These are phyloP conservation scores for Blastobasis lacticolella DNA, from an alignment of 2,888 invertebrate species.

Conservation along the genomic window DNA sequence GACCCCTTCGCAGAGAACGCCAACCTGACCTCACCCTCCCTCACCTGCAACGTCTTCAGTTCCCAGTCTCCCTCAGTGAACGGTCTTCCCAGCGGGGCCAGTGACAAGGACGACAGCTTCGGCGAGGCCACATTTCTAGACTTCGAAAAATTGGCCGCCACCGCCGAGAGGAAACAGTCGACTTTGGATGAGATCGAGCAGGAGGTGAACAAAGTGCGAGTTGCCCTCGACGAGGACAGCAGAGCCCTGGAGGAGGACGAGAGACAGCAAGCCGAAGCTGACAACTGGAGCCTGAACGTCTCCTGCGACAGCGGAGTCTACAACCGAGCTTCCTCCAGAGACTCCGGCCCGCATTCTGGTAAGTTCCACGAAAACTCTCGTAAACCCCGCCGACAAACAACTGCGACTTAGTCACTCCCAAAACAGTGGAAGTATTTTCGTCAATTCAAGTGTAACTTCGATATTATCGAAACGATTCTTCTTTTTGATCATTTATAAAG, in stretches of 20 bases:
- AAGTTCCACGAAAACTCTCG: constrained; percentile 27
- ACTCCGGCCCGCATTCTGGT: constrained; percentile 71
- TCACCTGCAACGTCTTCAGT: constrained; percentile 37
- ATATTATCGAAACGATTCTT: no score
- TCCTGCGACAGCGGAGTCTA: constrained; percentile 76
- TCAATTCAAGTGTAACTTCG: no score
- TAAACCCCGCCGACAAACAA: constrained; percentile 15
- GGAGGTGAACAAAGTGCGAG: constrained; percentile 67
- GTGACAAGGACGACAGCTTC: constrained; percentile 54
- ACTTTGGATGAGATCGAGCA: constrained; percentile 66
- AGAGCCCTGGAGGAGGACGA: constrained; percentile 67
- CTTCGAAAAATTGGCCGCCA: constrained; percentile 51
- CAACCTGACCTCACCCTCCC: constrained; percentile 47
- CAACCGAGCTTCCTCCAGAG: constrained; percentile 73
- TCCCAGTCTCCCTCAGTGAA: constrained; percentile 36
- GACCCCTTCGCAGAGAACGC: constrained; percentile 47
- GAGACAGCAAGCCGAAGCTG: constrained; percentile 57
- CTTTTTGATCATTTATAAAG: no score
- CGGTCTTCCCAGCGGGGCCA: constrained; percentile 35
- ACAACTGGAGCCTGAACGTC: constrained; percentile 69
- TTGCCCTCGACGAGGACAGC: constrained; percentile 64
- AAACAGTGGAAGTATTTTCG: constrained; percentile 4
- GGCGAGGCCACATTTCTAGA: constrained; percentile 66
- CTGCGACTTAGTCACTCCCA: not conserved
- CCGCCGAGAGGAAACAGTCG: constrained; percentile 48